Evolutionary conservation across 2,113 vertebrate species (phyloP).

Genomic region (Cynocephalus volans): DNA sequence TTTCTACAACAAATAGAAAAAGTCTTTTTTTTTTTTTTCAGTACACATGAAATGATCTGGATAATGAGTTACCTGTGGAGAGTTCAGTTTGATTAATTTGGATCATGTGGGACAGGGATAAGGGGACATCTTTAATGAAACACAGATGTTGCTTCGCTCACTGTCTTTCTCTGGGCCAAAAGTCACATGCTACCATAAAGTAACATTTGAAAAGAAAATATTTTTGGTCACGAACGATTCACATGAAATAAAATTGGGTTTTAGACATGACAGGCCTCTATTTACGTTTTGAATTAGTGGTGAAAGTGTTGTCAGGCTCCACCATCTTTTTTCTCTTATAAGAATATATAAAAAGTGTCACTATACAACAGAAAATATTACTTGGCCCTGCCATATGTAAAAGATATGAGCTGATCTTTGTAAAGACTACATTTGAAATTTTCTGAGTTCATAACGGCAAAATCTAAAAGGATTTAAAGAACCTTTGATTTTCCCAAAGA

Average conservation of each 20-base stretch:
- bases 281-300: conserved; percentile 23
- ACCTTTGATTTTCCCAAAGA: not conserved
- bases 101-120: not conserved
- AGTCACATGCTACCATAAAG: conserved; percentile 72
- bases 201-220: conserved; percentile 55
- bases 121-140: conserved; percentile 54
- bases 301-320: not conserved
- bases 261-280: conserved; percentile 29
- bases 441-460: conserved; percentile 11
- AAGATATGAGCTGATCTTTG: conserved; percentile 28
- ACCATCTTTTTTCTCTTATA: conserved; percentile 35
- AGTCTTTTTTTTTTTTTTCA: not conserved
- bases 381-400: conserved; percentile 15
- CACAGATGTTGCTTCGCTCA: conserved; percentile 76
- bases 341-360: conserved; percentile 42
- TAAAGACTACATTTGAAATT: conserved; percentile 32
- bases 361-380: not conserved
- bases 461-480: conserved; percentile 45
- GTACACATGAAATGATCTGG: not conserved
- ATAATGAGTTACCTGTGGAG: conserved; percentile 35
- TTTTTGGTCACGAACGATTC: conserved; percentile 64
- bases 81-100: conserved; percentile 60
- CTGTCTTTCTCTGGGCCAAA: conserved; percentile 71
- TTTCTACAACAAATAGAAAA: conserved; percentile 46
- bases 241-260: conserved; percentile 65